A percentile compares a stretch with the other conserved stretches of the same genome.
Evolutionary conservation across 2,888 invertebrate genomes (phyloP).

Genomic region (Brachypalpus laphriformis): DNA sequence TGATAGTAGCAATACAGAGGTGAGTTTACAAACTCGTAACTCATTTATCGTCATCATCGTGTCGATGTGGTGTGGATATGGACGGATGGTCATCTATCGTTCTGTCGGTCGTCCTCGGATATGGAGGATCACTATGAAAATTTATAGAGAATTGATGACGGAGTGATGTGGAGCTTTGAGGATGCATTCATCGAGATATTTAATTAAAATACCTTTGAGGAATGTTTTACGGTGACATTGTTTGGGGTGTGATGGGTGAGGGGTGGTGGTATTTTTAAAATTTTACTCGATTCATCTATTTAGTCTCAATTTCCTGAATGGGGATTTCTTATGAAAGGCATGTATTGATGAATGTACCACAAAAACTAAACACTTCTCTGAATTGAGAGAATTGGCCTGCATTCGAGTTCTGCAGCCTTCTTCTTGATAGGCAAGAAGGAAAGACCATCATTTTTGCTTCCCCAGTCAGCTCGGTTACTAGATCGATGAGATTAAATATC

Average conservation of each 20-base stretch:
- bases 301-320: no score
- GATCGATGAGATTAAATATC: no score
- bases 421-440: no score
- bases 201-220: conserved; percentile 39
- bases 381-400: no score
- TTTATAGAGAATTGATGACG: conserved; percentile 28
- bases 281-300: neutral
- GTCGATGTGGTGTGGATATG: neutral
- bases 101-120: neutral
- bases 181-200: conserved; percentile 41
- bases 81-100: conserved; percentile 14
- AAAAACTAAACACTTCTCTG: no score
- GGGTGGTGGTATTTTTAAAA: conserved; percentile 1
- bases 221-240: no score
- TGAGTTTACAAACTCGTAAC: conserved; percentile 23
- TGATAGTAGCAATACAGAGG: neutral
- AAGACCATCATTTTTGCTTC: no score
- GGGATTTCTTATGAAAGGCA: no score
- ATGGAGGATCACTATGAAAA: conserved; percentile 5
- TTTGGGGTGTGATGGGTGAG: conserved; percentile 9
- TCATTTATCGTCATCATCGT: conserved; percentile 27
- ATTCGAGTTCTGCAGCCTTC: no score
- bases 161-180: conserved; percentile 7
- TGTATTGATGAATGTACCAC: no score
- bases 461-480: no score